phyloP scores from a whole-genome alignment of 1,140 invertebrate genomes.

The Pararge aegeria region DNA sequence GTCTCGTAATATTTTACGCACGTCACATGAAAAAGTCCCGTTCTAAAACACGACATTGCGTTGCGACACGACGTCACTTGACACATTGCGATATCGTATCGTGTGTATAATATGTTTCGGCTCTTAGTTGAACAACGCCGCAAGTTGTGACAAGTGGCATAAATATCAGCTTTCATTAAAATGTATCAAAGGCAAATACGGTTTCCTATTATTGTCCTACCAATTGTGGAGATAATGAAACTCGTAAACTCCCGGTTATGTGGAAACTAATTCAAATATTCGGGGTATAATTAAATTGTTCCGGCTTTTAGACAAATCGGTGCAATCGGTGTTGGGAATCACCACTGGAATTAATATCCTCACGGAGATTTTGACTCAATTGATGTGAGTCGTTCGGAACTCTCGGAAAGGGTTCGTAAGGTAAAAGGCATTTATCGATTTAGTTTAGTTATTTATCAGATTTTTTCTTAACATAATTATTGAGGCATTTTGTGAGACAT shows the following conservation, averaged over 20 bases:
- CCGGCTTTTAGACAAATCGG: constrained; percentile 24
- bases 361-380: constrained; percentile 17
- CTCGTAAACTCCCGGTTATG: constrained; percentile 9
- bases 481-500: too few species aligned
- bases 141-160: too few species aligned
- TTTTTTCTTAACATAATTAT: too few species aligned
- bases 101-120: too few species aligned
- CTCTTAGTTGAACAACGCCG: too few species aligned
- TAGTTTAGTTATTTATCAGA: too few species aligned
- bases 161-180: neutral
- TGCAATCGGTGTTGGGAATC: constrained; percentile 26
- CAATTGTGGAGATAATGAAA: constrained; percentile 1
- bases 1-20: too few species aligned
- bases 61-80: too few species aligned
- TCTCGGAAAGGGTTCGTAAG: constrained; percentile 10
- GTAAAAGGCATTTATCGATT: too few species aligned
- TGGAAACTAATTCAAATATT: constrained; percentile 16
- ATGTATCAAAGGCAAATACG: neutral
- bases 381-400: constrained; percentile 15
- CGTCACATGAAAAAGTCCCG: too few species aligned
- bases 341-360: constrained; percentile 20
- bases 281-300: constrained; percentile 22
- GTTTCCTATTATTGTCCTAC: neutral
- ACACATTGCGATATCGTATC: too few species aligned
- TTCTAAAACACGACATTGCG: too few species aligned